Evolutionary conservation across 2,797 vertebrate genomes (phyloP).

Genomic region (Dendrocincla fuliginosa): DNA sequence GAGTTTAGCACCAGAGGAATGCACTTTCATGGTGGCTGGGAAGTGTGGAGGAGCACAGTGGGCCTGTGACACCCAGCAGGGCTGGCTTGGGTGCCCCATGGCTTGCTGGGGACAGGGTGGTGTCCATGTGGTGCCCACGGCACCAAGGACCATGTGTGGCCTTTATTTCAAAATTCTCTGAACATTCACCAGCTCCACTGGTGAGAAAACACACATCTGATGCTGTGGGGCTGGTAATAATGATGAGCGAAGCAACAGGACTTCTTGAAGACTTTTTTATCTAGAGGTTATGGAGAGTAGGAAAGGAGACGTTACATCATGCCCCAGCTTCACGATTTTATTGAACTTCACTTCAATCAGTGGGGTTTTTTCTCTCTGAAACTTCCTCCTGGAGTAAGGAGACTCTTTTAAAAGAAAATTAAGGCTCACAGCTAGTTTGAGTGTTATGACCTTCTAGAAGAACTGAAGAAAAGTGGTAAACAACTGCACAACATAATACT

Average conservation of each 20-base stretch:
- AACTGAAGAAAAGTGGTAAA: neutral
- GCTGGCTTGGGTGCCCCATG: neutral
- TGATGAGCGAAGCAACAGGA: neutral
- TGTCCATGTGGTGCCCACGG: fast-evolving
- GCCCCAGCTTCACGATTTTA: neutral
- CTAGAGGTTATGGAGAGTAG: neutral
- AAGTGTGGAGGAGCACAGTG: neutral
- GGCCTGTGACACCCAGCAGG: neutral
- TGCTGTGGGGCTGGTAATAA: neutral
- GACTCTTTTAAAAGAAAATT: neutral
- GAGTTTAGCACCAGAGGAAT: neutral
- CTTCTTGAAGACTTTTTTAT: neutral
- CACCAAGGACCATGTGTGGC: neutral
- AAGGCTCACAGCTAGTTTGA: neutral
- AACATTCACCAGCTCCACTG: neutral
- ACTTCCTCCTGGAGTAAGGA: neutral
- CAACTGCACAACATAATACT: neutral
- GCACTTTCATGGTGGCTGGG: neutral
- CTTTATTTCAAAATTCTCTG: neutral
- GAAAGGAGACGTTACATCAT: neutral
- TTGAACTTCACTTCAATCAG: neutral
- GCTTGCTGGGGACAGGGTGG: neutral
- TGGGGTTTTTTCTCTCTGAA: neutral
- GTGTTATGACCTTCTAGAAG: neutral
- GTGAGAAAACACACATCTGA: neutral